Conservation (phyloP, 2,888 invertebrate species). For the Leptinotarsa haldemani region DNA sequence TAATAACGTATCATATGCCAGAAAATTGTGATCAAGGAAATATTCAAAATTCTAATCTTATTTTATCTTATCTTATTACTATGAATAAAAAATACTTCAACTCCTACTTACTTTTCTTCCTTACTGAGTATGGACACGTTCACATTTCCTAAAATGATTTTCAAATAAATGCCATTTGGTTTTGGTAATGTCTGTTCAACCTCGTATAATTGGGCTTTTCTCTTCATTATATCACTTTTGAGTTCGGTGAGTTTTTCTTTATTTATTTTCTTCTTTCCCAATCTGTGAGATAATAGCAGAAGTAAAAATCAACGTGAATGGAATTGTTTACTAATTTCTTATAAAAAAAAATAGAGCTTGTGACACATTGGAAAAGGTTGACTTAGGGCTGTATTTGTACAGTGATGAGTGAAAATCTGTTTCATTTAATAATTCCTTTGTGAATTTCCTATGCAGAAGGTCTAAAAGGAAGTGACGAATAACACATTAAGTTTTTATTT, state of each 20-base stretch:
- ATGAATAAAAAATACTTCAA: background rate
- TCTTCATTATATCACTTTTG: conserved; percentile 82
- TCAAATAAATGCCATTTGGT: conserved; percentile 90
- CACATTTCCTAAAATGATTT: conserved; percentile 96
- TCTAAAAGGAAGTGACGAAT: too few relatives aligned
- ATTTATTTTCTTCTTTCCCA: conserved; percentile 64
- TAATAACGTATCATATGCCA: background rate
- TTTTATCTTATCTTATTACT: too few relatives aligned
- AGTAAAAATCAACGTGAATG: background rate
- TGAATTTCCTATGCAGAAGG: too few relatives aligned
- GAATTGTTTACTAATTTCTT: background rate
- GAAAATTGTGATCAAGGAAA: background rate
- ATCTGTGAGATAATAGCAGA: conserved; percentile 43
- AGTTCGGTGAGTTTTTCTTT: conserved; percentile 73
- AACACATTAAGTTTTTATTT: too few relatives aligned
- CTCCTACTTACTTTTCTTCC: conserved; percentile 86
- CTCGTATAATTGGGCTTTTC: conserved; percentile 88
- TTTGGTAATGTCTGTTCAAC: conserved; percentile 95
- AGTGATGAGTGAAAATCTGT: too few relatives aligned
- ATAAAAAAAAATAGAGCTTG: too few relatives aligned
- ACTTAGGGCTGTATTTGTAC: too few relatives aligned
- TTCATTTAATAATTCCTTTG: too few relatives aligned
- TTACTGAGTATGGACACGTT: conserved; percentile 98
- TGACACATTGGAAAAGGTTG: too few relatives aligned
- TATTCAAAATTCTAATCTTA: too few relatives aligned